A percentile compares a stretch with the other conserved stretches of the same genome.
Conservation (phyloP, 2,888 invertebrate genomes). For the Germaria angustata region DNA sequence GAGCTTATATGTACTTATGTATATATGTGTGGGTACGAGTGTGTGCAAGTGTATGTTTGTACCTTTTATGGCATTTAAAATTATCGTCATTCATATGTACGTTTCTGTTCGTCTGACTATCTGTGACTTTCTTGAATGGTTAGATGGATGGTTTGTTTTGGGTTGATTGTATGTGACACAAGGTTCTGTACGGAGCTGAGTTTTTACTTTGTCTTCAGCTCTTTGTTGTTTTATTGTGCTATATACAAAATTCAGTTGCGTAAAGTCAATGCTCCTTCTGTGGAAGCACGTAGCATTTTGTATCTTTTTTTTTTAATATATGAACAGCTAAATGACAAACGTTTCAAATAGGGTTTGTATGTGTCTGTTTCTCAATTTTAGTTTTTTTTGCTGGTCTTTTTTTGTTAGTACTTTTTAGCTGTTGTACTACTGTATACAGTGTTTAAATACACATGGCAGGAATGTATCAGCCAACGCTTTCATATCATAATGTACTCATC, state of each 20-base stretch:
- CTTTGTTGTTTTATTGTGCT: constrained; percentile 45
- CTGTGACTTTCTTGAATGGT: constrained; percentile 36
- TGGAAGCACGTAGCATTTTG: constrained; percentile 77
- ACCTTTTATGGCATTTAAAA: constrained; percentile 50
- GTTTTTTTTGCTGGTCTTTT: constrained; percentile 15
- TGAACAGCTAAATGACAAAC: constrained; percentile 65
- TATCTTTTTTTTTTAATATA: constrained; percentile 18
- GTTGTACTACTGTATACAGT: constrained; percentile 48
- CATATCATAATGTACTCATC: constrained; percentile 65
- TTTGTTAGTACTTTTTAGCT: constrained; percentile 1
- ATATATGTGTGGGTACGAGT: background rate
- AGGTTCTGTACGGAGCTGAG: constrained; percentile 36
- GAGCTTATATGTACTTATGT: background rate
- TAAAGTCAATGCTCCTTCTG: constrained; percentile 79
- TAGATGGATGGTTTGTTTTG: constrained; percentile 49
- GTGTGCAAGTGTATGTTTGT: background rate
- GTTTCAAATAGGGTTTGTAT: constrained; percentile 63
- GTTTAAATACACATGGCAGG: constrained; percentile 36
- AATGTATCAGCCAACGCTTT: constrained; percentile 64
- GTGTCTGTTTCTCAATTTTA: constrained; percentile 26
- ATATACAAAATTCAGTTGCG: constrained; percentile 58
- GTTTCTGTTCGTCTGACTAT: constrained; percentile 52
- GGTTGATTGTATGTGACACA: constrained; percentile 60
- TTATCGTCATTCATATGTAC: constrained; percentile 60
- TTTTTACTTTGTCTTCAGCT: constrained; percentile 40